Evolutionary conservation across 2,797 vertebrate genomes (phyloP).

Genomic region (Hirundo rustica): DNA sequence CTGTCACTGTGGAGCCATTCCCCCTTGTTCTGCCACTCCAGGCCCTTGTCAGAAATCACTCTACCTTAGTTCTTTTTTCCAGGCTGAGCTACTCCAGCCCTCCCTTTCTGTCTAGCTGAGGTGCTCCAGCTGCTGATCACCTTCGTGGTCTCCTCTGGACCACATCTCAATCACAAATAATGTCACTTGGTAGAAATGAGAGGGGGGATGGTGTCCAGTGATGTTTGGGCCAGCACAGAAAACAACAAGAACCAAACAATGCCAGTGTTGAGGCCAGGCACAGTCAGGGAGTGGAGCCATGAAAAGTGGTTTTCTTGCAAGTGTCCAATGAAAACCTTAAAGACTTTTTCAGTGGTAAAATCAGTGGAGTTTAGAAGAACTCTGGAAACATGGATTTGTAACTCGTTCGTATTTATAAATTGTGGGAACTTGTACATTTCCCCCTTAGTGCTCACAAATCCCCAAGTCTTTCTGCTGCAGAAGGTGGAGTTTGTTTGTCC

Average conservation of each 20-base stretch:
- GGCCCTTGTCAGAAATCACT: background rate
- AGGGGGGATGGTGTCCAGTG: background rate
- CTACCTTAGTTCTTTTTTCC: background rate
- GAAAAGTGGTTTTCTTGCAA: background rate
- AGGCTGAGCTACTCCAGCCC: background rate
- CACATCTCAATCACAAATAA: background rate
- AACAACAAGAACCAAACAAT: background rate
- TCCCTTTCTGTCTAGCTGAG: background rate
- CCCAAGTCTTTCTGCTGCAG: background rate
- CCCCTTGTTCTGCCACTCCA: background rate
- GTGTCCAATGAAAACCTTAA: background rate
- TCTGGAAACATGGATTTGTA: background rate
- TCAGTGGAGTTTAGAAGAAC: background rate
- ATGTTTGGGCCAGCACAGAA: fast-evolving
- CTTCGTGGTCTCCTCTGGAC: background rate
- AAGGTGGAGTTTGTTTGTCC: background rate
- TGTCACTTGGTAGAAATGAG: background rate
- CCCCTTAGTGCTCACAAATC: background rate
- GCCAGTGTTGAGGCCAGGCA: background rate
- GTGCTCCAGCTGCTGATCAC: background rate
- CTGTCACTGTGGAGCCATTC: background rate
- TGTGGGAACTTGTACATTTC: background rate
- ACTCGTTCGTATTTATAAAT: background rate
- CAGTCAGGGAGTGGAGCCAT: background rate
- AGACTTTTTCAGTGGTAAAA: background rate